These are phyloP conservation scores for Helicoverpa zea DNA, from an alignment of 1,140 invertebrate genomes.

Conservation along the genomic window DNA sequence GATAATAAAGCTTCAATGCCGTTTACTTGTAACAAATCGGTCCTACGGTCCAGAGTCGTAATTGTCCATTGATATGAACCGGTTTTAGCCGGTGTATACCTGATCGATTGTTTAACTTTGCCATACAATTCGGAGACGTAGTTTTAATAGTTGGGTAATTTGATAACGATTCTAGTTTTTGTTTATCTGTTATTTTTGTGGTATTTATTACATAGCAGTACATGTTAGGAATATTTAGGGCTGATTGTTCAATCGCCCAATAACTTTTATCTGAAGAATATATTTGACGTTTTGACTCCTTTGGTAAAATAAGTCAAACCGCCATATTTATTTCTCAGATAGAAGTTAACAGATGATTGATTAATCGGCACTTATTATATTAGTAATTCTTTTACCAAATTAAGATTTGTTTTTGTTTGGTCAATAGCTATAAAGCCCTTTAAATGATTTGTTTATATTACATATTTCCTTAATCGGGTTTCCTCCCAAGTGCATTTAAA, in stretches of 20 bases:
- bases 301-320: no score
- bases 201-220: no score
- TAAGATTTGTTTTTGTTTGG: no score
- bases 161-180: slow-evolving; percentile 12
- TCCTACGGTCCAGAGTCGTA: slow-evolving; percentile 1
- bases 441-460: background rate
- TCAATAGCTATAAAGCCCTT: no score
- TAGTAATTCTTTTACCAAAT: no score
- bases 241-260: no score
- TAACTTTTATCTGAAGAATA: no score
- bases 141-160: background rate
- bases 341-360: no score
- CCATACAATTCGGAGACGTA: slow-evolving; percentile 2
- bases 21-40: background rate
- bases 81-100: slow-evolving; percentile 7
- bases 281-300: no score
- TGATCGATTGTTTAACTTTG: slow-evolving; percentile 21
- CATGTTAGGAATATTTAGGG: no score
- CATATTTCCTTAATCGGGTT: background rate
- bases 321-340: no score
- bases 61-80: slow-evolving; percentile 25
- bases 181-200: slow-evolving; percentile 16
- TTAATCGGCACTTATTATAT: no score
- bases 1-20: slow-evolving; percentile 24
- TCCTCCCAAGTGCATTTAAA: background rate